phyloP scores from a whole-genome alignment of 2,797 vertebrate genomes.

The Denticeps clupeoides region DNA sequence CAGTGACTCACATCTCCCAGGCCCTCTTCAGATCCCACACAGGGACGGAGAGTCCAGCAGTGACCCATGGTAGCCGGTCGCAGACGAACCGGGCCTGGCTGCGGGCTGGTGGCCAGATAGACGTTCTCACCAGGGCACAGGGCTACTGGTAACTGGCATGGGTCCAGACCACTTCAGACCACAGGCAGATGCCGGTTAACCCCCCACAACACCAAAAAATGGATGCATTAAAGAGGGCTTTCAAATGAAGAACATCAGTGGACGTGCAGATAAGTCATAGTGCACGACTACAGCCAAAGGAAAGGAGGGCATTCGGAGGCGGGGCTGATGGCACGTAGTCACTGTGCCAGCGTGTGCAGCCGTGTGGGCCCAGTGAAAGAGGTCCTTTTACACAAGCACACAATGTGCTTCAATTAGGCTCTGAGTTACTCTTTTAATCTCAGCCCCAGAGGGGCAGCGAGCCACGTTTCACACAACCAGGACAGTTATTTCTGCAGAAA shows the following conservation, averaged over 20 bases:
- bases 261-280: too few species aligned
- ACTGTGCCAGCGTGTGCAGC: neutral
- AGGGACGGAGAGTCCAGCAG: constrained; percentile 4
- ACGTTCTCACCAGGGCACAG: neutral
- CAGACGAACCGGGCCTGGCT: neutral
- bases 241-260: too few species aligned
- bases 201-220: too few species aligned
- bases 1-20: neutral
- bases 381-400: neutral
- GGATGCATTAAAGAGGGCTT: too few species aligned
- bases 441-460: neutral
- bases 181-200: too few species aligned
- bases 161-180: neutral
- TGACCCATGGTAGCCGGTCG: neutral
- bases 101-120: constrained; percentile 12
- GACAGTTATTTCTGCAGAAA: too few species aligned
- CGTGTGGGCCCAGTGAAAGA: neutral
- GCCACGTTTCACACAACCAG: neutral
- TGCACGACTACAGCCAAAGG: too few species aligned
- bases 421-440: neutral
- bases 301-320: too few species aligned
- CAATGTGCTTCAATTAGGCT: neutral
- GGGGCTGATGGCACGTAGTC: too few species aligned
- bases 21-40: neutral
- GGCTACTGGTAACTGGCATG: neutral